These are phyloP conservation scores for Pterocles burchelli DNA, from an alignment of 2,113 vertebrate species.

Conservation along the genomic window DNA sequence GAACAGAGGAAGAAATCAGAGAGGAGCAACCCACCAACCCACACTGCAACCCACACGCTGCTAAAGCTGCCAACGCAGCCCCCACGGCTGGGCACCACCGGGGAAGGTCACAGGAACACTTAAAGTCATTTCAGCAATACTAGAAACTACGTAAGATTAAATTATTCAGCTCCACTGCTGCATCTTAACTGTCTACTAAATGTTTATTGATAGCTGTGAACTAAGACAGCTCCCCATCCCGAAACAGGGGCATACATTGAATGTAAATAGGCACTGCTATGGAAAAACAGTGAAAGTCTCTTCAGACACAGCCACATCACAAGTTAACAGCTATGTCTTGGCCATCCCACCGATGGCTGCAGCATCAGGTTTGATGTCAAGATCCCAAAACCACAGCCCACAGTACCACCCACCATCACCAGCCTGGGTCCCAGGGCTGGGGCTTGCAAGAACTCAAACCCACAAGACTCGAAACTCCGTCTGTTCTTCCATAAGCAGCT, in stretches of 20 bases:
- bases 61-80: neutral
- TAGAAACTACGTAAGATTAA: fast-evolving
- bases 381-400: neutral
- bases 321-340: neutral
- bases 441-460: neutral
- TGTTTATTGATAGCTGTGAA: neutral
- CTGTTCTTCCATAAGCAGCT: neutral
- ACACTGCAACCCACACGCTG: neutral
- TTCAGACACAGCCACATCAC: neutral
- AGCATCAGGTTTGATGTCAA: neutral
- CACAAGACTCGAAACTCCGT: neutral
- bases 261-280: neutral
- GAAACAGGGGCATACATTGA: fast-evolving
- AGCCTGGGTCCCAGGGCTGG: neutral
- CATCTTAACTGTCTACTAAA: neutral
- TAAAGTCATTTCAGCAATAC: neutral
- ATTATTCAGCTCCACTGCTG: neutral
- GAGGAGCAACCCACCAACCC: neutral
- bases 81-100: fast-evolving
- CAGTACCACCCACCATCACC: fast-evolving
- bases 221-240: neutral
- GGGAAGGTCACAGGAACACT: neutral
- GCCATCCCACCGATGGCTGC: neutral
- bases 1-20: neutral
- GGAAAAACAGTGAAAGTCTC: neutral